phyloP scores from a whole-genome alignment of 2,888 invertebrate genomes.

The Hipparchia semele region DNA sequence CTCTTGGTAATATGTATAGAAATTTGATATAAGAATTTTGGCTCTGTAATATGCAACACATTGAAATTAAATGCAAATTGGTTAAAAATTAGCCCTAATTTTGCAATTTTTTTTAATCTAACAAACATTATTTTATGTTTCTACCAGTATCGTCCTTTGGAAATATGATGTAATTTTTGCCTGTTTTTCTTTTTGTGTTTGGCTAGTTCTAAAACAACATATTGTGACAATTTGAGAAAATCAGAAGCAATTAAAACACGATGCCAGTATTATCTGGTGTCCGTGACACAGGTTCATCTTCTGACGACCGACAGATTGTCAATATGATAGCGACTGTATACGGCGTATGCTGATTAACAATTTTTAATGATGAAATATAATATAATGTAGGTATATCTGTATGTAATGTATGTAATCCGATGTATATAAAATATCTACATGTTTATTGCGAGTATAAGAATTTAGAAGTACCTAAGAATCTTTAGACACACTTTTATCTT shows the following conservation, averaged over 20 bases:
- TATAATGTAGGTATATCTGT: neutral
- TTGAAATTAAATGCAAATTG: no score
- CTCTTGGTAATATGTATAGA: no score
- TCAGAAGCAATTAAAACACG: slow-evolving; percentile 54
- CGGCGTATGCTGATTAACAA: slow-evolving; percentile 47
- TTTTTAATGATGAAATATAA: slow-evolving; percentile 48
- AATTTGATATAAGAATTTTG: no score
- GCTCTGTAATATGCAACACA: no score
- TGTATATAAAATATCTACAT: slow-evolving; percentile 31
- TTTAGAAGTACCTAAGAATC: no score
- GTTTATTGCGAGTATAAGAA: no score
- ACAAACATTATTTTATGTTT: no score
- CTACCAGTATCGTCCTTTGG: no score
- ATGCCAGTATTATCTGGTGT: slow-evolving; percentile 64
- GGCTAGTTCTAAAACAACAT: slow-evolving; percentile 11
- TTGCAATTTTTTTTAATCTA: no score
- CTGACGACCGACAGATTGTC: slow-evolving; percentile 69
- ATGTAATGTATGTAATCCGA: neutral
- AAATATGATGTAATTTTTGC: no score
- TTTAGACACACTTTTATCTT: no score
- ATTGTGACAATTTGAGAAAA: slow-evolving; percentile 51
- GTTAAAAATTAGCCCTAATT: no score
- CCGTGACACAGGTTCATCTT: slow-evolving; percentile 78
- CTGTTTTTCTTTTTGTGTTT: neutral
- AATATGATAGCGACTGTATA: slow-evolving; percentile 66